Base-by-base conservation (phyloP, 2,113 vertebrate genomes). In the Gila orcuttii region DNA sequence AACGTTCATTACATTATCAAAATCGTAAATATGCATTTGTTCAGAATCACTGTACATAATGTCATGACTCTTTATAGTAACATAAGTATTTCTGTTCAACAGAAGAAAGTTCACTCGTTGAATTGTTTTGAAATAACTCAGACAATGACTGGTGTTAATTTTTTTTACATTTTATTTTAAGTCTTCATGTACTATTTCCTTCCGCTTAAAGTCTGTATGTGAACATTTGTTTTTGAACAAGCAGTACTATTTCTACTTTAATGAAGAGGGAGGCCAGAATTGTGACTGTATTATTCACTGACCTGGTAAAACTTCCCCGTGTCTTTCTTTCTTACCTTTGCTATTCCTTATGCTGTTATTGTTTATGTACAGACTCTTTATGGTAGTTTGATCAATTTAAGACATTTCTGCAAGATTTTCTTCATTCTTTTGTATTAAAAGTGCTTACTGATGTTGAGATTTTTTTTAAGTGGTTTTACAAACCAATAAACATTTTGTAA, bases 401-500 rank as follows among this genome's bases (percentile, higher is more conserved):
- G 96, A 95, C 94, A 96, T 96, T 97, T 97, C 95, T 96, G 95
- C 95, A 96, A 91, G 95, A 96, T 84, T 96, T 95, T 95, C 95
- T 96, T 87, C 80, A 83, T 85, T 94, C 97, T 94, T 97, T 97
- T 95, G 96, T 95, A 97, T 96, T 94, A 93, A 96, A 97, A 96
- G 95, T 97, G 95, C 95, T 98, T 94, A 95, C 95, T 95, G 93
- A 96, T 97, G 96, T 96, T 87, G 79, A 86, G 87, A 89, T 97
- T 98, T 95, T 97, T 88, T 86, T 8, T 8, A 96, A 96, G 95
- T 96, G 95, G 96, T 96, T 96, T 97, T 96, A 95, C 97, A 96
- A 96, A 92, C 93, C 95, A 99, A 97, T 98, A 98, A 97, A 97
- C 92, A 94, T 96, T 99, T 98, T 97, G 71, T 94, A 96, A 96